These are phyloP conservation scores for Scaptomyza tumidula DNA, from an alignment of 2,888 invertebrate species.

Conservation along the genomic window DNA sequence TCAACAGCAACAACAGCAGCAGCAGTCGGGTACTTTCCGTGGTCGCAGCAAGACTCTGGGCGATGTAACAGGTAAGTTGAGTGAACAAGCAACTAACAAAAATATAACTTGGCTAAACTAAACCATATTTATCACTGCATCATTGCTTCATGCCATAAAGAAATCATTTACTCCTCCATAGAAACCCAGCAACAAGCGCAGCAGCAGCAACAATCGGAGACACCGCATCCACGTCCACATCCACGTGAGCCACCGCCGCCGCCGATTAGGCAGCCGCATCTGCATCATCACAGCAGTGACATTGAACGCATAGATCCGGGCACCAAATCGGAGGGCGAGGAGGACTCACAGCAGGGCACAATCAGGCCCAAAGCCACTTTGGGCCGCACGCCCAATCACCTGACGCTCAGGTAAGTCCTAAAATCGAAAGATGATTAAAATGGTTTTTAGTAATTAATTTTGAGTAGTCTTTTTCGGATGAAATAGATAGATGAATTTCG, in stretches of 20 bases:
- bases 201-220: conserved; percentile 35
- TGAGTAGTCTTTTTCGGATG: not conserved
- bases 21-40: conserved; percentile 87
- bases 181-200: conserved; percentile 68
- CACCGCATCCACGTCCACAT: conserved; percentile 68
- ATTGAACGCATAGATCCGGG: conserved; percentile 89
- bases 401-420: conserved; percentile 89
- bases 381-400: conserved; percentile 96
- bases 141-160: conserved; percentile 52
- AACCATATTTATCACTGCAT: conserved; percentile 21
- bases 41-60: conserved; percentile 96
- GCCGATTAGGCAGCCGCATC: conserved; percentile 83
- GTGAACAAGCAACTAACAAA: not conserved
- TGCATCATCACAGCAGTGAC: conserved; percentile 83
- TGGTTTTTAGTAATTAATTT: not conserved
- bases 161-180: conserved; percentile 82
- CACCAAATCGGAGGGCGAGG: conserved; percentile 94
- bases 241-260: conserved; percentile 79
- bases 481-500: too few species aligned
- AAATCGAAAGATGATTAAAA: not conserved
- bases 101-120: not conserved
- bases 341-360: conserved; percentile 89
- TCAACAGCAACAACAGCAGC: conserved; percentile 62
- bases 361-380: conserved; percentile 88
- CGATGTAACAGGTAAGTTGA: conserved; percentile 89